Conservation (phyloP, 2,888 invertebrate species). For the Xestia xanthographa region DNA sequence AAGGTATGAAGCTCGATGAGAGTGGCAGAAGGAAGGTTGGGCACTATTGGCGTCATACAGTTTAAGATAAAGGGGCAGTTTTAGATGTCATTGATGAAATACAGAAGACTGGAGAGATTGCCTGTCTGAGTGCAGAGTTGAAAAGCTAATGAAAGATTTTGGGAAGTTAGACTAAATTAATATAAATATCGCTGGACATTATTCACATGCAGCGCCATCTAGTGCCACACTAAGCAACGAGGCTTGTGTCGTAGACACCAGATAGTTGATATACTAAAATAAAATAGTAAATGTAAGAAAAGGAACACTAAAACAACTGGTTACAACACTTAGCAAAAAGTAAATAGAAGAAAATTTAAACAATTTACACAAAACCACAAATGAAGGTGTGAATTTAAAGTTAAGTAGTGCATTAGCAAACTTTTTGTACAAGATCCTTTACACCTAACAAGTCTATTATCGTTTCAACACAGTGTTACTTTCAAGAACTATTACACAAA, state of each 20-base stretch:
- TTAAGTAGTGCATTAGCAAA: slow-evolving; percentile 50
- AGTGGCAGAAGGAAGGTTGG: slow-evolving; percentile 37
- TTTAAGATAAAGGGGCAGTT: slow-evolving; percentile 28
- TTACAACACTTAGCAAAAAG: not conserved
- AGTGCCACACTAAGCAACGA: too few species aligned
- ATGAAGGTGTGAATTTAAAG: slow-evolving; percentile 42
- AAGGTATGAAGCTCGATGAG: slow-evolving; percentile 45
- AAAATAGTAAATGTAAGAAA: not conserved
- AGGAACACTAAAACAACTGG: slow-evolving; percentile 17
- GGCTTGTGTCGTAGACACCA: too few species aligned
- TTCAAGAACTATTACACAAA: slow-evolving; percentile 63
- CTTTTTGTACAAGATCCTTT: slow-evolving; percentile 49
- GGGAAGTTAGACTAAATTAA: not conserved
- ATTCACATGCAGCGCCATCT: too few species aligned
- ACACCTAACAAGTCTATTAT: slow-evolving; percentile 57
- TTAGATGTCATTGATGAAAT: slow-evolving; percentile 1
- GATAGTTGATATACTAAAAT: too few species aligned
- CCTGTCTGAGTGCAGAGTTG: not conserved
- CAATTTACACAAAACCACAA: slow-evolving; percentile 30
- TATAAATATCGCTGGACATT: too few species aligned
- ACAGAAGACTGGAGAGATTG: not conserved
- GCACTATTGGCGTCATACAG: slow-evolving; percentile 47
- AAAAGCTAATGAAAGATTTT: not conserved
- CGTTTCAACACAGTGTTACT: slow-evolving; percentile 55
- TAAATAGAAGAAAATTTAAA: slow-evolving; percentile 40